Conservation (phyloP, 2,113 vertebrate genomes). For the Emydocephalus ijimae region DNA sequence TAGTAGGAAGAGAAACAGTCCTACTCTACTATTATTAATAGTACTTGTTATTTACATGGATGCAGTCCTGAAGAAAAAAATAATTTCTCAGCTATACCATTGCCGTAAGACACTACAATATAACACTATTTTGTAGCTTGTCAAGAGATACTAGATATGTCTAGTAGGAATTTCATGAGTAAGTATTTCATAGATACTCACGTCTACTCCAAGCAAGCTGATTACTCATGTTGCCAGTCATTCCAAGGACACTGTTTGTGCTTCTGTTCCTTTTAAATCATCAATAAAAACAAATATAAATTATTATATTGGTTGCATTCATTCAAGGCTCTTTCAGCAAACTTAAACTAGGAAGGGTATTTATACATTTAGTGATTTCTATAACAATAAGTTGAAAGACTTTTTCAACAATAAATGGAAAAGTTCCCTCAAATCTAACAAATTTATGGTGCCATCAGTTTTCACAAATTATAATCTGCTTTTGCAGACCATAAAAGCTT, state of each 20-base stretch:
- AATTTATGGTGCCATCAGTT: not conserved
- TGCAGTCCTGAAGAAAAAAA: not conserved
- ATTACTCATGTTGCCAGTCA: conserved; percentile 27
- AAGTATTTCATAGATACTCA: conserved; percentile 36
- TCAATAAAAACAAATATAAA: conserved; percentile 23
- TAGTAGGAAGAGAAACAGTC: not conserved
- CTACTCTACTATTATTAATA: not conserved
- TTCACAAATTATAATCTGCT: not conserved
- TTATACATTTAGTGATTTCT: not conserved
- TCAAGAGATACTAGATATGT: not conserved
- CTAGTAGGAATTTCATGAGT: not conserved
- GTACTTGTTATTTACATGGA: not conserved
- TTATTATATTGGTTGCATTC: not conserved
- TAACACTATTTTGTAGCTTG: not conserved
- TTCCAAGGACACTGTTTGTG: conserved; percentile 2
- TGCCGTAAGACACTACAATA: not conserved
- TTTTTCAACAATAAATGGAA: not conserved
- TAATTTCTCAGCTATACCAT: not conserved
- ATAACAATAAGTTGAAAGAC: not conserved
- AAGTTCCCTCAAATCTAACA: not conserved
- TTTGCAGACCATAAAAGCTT: not conserved
- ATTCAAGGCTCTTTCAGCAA: not conserved
- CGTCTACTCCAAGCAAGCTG: conserved; percentile 46
- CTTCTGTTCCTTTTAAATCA: conserved; percentile 43
- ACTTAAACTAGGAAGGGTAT: not conserved